Conservation (phyloP, 92 coral and sea anemone species). For the Virgularia gustaviana region DNA sequence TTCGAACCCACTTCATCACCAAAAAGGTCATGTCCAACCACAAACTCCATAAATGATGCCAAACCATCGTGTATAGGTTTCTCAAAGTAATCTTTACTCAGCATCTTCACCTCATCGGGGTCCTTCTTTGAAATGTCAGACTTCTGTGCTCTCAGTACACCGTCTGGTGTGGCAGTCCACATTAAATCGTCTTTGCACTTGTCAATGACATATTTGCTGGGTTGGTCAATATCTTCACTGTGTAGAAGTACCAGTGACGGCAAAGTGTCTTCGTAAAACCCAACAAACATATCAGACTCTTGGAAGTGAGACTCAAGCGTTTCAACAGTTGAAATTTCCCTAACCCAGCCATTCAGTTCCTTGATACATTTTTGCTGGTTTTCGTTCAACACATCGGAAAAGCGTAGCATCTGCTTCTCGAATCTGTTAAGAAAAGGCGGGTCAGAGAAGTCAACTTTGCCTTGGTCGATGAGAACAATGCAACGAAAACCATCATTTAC, state of each 20-base stretch:
- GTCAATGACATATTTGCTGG: constrained; percentile 47
- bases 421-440: constrained; percentile 56
- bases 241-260: constrained; percentile 38
- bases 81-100: constrained; percentile 55
- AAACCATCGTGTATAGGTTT: constrained; percentile 68
- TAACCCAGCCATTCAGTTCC: constrained; percentile 27
- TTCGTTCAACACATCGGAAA: constrained; percentile 37
- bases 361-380: constrained; percentile 24
- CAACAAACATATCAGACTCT: constrained; percentile 42
- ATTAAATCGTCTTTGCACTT: constrained; percentile 70
- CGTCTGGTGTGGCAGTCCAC: constrained; percentile 78
- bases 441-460: constrained; percentile 45
- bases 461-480: constrained; percentile 46
- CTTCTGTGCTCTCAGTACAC: constrained; percentile 61
- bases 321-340: constrained; percentile 19
- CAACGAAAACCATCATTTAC: constrained; percentile 48
- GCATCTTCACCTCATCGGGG: constrained; percentile 47
- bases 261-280: constrained; percentile 35
- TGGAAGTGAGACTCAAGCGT: constrained; percentile 18
- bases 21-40: no score
- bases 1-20: constrained; percentile 48
- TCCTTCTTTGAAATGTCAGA: constrained; percentile 39
- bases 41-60: not conserved
- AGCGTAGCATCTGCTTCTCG: constrained; percentile 45
- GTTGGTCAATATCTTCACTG: constrained; percentile 12